A percentile compares a stretch with the other conserved stretches of the same genome.
Evolutionary conservation across 2,888 invertebrate species (phyloP).

Genomic region (Ethmia dodecea): DNA sequence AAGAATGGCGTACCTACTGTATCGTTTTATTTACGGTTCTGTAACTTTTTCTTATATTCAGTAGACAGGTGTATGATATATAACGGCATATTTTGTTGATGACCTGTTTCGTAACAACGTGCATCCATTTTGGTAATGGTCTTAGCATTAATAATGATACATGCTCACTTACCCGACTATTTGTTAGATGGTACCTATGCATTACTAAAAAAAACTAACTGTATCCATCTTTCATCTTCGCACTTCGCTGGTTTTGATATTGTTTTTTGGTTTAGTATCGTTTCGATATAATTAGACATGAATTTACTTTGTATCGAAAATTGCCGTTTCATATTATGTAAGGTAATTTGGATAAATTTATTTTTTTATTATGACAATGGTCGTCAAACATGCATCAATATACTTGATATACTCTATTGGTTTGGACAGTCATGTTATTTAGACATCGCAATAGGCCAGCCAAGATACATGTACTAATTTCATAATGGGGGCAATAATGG

Average conservation of each 20-base stretch:
- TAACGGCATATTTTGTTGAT: constrained; percentile 22
- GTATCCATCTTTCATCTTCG: constrained; percentile 47
- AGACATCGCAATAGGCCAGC: too few species aligned
- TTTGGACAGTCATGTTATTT: too few species aligned
- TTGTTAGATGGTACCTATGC: constrained; percentile 42
- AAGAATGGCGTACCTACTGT: too few species aligned
- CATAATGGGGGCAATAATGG: constrained; percentile 55
- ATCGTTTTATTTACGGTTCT: constrained; percentile 11
- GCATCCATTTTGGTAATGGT: constrained; percentile 47
- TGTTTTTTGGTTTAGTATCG: constrained; percentile 42
- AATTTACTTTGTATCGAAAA: too few species aligned
- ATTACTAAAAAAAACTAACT: constrained; percentile 54
- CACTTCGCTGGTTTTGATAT: constrained; percentile 55
- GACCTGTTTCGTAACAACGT: constrained; percentile 29
- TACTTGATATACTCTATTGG: too few species aligned
- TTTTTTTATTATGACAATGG: too few species aligned
- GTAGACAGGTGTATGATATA: constrained; percentile 18
- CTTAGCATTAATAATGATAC: constrained; percentile 38
- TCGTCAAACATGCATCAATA: too few species aligned
- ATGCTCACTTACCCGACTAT: constrained; percentile 38
- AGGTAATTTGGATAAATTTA: too few species aligned
- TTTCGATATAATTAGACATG: constrained; percentile 43
- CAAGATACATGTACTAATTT: constrained; percentile 49
- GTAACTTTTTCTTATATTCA: constrained; percentile 22
- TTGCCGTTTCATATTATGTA: too few species aligned